Percentiles rank a stretch among this genome's conserved stretches.
Conservation (phyloP, 2,113 vertebrate species). For the Pagrus major region DNA sequence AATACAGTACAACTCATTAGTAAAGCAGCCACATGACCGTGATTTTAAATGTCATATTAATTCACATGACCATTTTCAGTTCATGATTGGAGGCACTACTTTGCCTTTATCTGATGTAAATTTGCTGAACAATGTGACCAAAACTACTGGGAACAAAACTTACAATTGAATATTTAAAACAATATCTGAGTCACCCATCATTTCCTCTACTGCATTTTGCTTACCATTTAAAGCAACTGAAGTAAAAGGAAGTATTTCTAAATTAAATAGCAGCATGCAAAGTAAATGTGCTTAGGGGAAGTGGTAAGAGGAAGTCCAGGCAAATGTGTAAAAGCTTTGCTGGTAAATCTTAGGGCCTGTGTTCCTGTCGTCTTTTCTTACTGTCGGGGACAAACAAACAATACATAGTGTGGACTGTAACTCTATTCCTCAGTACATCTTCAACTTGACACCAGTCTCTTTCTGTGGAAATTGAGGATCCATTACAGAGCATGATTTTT, state of each 20-base stretch:
- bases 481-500: slow-evolving; percentile 42
- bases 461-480: slow-evolving; percentile 28
- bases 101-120: neutral
- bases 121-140: neutral
- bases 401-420: slow-evolving; percentile 42
- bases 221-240: slow-evolving; percentile 28
- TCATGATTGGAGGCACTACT: neutral
- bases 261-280: slow-evolving; percentile 48
- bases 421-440: slow-evolving; percentile 36
- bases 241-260: slow-evolving; percentile 46
- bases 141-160: slow-evolving; percentile 1
- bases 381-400: slow-evolving; percentile 39
- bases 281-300: slow-evolving; percentile 49
- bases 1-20: slow-evolving; percentile 10
- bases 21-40: neutral
- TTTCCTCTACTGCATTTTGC: slow-evolving; percentile 24
- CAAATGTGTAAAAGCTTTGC: slow-evolving; percentile 15
- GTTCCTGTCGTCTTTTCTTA: slow-evolving; percentile 2
- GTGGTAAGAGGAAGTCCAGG: slow-evolving; percentile 68
- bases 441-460: slow-evolving; percentile 46
- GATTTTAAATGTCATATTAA: neutral
- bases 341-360: slow-evolving; percentile 19
- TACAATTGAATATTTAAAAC: slow-evolving; percentile 20
- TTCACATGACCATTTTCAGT: neutral
- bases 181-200: neutral